phyloP scores from a whole-genome alignment of 2,888 invertebrate genomes.

The Ernsta delagoae region DNA sequence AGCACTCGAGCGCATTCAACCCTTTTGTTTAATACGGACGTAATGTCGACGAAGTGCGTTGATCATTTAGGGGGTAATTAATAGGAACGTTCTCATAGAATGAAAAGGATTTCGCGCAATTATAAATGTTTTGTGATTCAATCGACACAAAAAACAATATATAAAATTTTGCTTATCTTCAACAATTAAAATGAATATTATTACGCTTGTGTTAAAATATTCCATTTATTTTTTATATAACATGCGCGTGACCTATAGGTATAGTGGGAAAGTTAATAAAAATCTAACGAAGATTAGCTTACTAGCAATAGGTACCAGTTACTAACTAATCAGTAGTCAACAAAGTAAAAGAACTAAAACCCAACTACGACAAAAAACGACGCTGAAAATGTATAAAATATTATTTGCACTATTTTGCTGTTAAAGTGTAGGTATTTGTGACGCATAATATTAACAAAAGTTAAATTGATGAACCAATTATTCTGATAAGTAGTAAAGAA shows the following conservation, averaged over 20 bases:
- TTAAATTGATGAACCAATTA: too few species aligned
- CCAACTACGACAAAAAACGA: too few species aligned
- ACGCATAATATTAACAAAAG: too few species aligned
- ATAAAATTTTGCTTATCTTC: slow-evolving; percentile 50
- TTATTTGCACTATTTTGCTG: too few species aligned
- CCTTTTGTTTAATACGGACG: slow-evolving; percentile 67
- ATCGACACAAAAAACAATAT: slow-evolving; percentile 55
- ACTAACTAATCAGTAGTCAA: too few species aligned
- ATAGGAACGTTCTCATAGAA: slow-evolving; percentile 75
- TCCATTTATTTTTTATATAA: not conserved
- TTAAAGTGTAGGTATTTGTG: too few species aligned
- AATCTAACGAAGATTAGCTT: too few species aligned
- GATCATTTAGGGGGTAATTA: slow-evolving; percentile 82
- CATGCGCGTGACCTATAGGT: not conserved
- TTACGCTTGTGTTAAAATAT: slow-evolving; percentile 1
- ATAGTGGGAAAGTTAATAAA: too few species aligned
- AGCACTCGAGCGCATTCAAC: slow-evolving; percentile 62
- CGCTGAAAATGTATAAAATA: too few species aligned
- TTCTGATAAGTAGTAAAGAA: too few species aligned
- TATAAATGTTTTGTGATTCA: slow-evolving; percentile 61
- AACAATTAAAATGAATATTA: slow-evolving; percentile 11
- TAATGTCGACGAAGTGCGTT: slow-evolving; percentile 60
- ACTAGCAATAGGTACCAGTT: too few species aligned
- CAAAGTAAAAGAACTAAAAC: too few species aligned
- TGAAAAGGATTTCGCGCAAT: slow-evolving; percentile 62